These are phyloP conservation scores for Petrocephalus schoutedeni DNA, from an alignment of 2,797 vertebrate genomes.

Conservation along the genomic window DNA sequence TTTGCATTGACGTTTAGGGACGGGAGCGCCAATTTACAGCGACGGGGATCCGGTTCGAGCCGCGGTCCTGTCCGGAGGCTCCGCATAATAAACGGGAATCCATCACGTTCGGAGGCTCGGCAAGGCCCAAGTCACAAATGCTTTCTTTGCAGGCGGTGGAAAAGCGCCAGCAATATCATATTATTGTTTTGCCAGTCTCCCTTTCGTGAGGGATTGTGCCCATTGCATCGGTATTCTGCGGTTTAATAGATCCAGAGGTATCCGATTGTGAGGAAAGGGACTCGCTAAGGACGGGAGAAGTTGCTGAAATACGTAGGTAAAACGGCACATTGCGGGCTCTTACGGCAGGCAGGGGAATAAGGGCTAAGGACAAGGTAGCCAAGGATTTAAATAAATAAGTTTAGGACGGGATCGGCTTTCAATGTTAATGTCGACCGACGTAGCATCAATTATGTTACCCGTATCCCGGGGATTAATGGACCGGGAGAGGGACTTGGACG, in stretches of 20 bases:
- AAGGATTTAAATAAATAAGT: slow-evolving; percentile 39
- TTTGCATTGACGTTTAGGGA: not conserved
- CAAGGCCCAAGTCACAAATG: not conserved
- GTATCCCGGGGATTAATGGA: slow-evolving; percentile 70
- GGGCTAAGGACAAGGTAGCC: slow-evolving; percentile 24
- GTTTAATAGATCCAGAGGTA: not conserved
- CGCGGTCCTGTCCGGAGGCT: not conserved
- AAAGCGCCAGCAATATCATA: not conserved
- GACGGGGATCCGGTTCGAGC: not conserved
- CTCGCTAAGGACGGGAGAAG: not conserved
- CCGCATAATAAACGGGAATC: not conserved
- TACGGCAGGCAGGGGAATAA: slow-evolving; percentile 21
- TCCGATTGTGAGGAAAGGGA: not conserved
- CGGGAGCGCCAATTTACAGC: not conserved
- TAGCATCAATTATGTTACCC: slow-evolving; percentile 74
- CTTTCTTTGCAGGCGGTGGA: not conserved
- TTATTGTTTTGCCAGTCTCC: not conserved
- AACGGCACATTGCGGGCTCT: not conserved
- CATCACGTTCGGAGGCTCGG: not conserved
- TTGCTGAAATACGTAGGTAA: not conserved
- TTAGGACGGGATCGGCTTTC: slow-evolving; percentile 41
- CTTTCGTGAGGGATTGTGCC: not conserved
- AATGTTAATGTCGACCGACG: slow-evolving; percentile 81
- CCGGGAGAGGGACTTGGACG: slow-evolving; percentile 70
- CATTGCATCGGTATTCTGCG: not conserved